Base-by-base conservation (phyloP, 2,888 invertebrate genomes). In the Cephus pulcher region DNA sequence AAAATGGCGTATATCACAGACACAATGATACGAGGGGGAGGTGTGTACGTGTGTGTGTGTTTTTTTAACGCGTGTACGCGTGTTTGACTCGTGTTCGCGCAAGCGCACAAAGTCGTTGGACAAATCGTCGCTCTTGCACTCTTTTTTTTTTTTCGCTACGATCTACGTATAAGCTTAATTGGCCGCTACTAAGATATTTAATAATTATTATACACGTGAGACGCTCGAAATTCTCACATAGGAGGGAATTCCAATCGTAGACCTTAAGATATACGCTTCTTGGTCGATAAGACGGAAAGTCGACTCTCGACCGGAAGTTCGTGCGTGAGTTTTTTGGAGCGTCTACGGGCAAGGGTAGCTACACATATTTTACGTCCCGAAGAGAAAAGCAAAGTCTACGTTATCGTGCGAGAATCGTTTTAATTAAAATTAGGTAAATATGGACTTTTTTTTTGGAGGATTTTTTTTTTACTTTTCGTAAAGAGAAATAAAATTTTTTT, bases 1-100 rank as follows among this genome's bases (percentile, higher is more conserved):
- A 78, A 81, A 78, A 78, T 74, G 69, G 71, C 33, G 86, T 84
- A 86, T 88, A 88, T 88, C 88, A 88, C 88, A 88, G 88, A 86
- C 83, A 84, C 85, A 83, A 88, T 84, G 84, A 88, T 86, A 86
- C 83, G 85, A 76, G 32, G 71, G 71, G 23, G 71, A 71, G 32
- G 71, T 71, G 34, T 71, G 71, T 71, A 33, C 69, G 33, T 79
- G 74, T 79, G 76, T 80, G 30, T 30, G 30, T 6, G n/a, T 9
- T 9, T 15, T 37, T 15, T 56, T 23, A 56, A 56, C 40, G 40
- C 56, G 23, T 23, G 23, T 11, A 23, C 23, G 56, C 23, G 9
- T 9, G 23, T 56, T 23, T 56, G 56, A 56, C 56, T 56, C 56
- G 56, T 23, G 56, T 3, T 56, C 23, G 56, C 56, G 40, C 40